Evolutionary conservation across 2,797 vertebrate genomes (phyloP).

Genomic region (Sus cebifrons): DNA sequence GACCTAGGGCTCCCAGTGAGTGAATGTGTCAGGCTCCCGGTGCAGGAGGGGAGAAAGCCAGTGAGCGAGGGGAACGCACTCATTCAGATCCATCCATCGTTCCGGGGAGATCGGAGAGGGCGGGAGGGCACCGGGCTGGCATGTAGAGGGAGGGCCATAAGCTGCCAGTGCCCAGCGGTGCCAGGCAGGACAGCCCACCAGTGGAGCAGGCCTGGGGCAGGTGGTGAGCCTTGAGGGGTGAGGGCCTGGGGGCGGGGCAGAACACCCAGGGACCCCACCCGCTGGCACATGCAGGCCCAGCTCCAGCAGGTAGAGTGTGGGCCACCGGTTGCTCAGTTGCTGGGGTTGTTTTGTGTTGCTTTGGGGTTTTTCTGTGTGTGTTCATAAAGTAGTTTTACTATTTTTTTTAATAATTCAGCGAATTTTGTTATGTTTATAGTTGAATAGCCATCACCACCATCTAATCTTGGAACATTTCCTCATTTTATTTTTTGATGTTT

Average conservation of each 20-base stretch:
- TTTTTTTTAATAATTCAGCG: too few species aligned
- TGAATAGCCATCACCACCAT: too few species aligned
- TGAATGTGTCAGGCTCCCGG: not conserved
- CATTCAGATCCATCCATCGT: not conserved
- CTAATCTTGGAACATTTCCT: too few species aligned
- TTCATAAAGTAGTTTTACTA: too few species aligned
- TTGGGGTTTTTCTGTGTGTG: too few species aligned
- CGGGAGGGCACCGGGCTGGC: not conserved
- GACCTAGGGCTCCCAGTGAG: not conserved
- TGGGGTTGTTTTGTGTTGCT: not conserved
- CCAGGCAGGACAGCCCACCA: not conserved
- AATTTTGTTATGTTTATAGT: too few species aligned
- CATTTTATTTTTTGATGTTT: not conserved
- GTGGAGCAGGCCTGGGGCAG: not conserved
- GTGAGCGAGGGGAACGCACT: not conserved
- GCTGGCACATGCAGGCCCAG: not conserved
- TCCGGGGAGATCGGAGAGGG: not conserved
- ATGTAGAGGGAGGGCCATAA: not conserved
- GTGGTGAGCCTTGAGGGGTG: rapidly evolving
- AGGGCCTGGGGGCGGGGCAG: too few species aligned
- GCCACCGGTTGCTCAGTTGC: not conserved
- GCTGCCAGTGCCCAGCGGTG: not conserved
- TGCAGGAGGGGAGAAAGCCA: not conserved
- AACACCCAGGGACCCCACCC: not conserved
- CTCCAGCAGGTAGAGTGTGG: too few species aligned